Base-by-base conservation (phyloP, 2,888 invertebrate species). In the Lithodes maja region DNA sequence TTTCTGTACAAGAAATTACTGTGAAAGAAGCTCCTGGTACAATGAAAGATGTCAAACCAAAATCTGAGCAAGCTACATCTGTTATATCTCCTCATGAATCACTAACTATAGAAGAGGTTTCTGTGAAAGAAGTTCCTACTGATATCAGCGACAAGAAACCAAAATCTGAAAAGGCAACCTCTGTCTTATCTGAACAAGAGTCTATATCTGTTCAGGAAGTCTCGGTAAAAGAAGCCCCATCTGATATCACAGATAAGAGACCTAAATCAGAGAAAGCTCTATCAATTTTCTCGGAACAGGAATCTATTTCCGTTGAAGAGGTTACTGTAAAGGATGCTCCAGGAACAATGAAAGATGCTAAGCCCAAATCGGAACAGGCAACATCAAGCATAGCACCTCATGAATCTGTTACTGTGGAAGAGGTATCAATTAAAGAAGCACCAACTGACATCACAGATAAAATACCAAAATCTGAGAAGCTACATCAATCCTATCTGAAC, bases 81-180 rank as follows among this genome's bases (percentile, higher is more conserved):
- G 71, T 85, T 33, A 33, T 89, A 50, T 81, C 87, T 55, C 61
- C 55, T 52, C 85, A 87, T 3, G 85, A 91, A 68, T 83, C 85
- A 5, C 49, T 91, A 49, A 83, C 89, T 90, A 52, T 92, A 92
- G 3, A 93, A 92, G 83, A 92, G 93, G 77, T 93, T 93, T 33
- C 93, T 92, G 71, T 93, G 93, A 86, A 92, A 78, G 92, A 92
- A 86, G 49, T 68, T n/a, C 78, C 86, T 15, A 81, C 75, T 15
- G 80, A 83, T 0, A 15, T 87, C 5, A n/a, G 3, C 2, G 87
- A 83, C 9, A 69, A 50, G 68, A 90, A 90, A 55, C 91, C 92
- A 33, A 80, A 89, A 52, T 86, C 80, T 74, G 85, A 89, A 82
- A 87, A 91, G 81, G 92, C 92, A n/a, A 89, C 74, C 53, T 87